Base-by-base conservation (phyloP, 1,140 invertebrate genomes). In the Gonatopus flavifemur region DNA sequence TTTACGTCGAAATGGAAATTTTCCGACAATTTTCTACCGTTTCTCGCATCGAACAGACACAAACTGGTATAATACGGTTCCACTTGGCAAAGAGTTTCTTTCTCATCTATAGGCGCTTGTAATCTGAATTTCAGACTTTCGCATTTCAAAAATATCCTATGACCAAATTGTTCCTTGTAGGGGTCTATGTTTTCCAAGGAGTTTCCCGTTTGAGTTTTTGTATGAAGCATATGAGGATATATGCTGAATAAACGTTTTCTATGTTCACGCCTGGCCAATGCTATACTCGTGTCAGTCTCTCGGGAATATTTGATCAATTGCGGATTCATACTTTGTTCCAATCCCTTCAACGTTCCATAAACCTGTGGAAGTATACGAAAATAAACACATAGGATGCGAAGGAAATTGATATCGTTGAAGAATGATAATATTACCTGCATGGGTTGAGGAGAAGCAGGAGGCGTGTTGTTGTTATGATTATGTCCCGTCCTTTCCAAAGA, bases 1-100 rank as follows among this genome's bases (percentile, higher is more conserved):
- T 96, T 96, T 1, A 95, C 78, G 73, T 96, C 90, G 69, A 95
- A 93, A 72, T 94, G 87, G 77, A 96, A 97, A 73, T 94, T 94
- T 75, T 97, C 94, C 1, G 91, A 91, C 16, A 97, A 79, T 78
- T 96, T 96, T 62, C 85, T 84, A 10, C 89, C 89, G 53, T 86
- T 84, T 66, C 87, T 86, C 2, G 88, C 87, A 82, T 97, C 94
- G 72, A 90, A 97, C 4, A 98, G 70, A 37, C 90, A 86, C 35
- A 97, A 78, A 8, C 87, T 86, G 3, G 93, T 89, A 62, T 92
- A 90, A 74, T 97, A 97, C 2, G 94, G 94, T 66, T 97, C 94
- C 22, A 96, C 90, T 81, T 94, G 93, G 64, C 86, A 87, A 15
- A 88, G 64, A 56, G 88, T 78, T 47, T 90, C 88, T 54, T 86